phyloP scores from a whole-genome alignment of 2,888 invertebrate genomes.

The Argyresthia albistria region DNA sequence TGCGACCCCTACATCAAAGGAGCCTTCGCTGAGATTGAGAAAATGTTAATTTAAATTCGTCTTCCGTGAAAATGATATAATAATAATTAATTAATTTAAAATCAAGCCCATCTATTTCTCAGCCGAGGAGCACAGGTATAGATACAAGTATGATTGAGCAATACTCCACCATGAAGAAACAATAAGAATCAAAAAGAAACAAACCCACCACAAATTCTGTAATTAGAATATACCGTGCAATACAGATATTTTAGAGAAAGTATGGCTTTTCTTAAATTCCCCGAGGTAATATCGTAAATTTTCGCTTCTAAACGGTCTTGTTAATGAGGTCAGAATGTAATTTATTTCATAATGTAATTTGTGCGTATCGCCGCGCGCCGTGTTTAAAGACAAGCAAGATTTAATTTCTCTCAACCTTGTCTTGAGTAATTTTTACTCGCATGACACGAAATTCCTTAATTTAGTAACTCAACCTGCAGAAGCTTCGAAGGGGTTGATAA shows the following conservation, averaged over 20 bases:
- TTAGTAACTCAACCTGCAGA: neutral
- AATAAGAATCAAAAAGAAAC: neutral
- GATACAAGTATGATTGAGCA: too few species aligned
- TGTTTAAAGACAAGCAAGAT: slow-evolving; percentile 4
- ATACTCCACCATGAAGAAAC: too few species aligned
- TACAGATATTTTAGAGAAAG: slow-evolving; percentile 6
- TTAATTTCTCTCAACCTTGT: slow-evolving; percentile 2
- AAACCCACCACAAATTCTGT: neutral
- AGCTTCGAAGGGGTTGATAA: neutral
- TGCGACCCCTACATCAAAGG: too few species aligned
- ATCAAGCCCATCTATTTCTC: too few species aligned
- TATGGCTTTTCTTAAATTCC: slow-evolving; percentile 29
- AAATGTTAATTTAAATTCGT: too few species aligned
- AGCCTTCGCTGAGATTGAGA: too few species aligned
- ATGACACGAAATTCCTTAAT: neutral
- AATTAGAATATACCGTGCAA: neutral
- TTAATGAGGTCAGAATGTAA: slow-evolving; percentile 33
- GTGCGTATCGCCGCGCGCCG: slow-evolving; percentile 17
- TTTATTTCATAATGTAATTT: slow-evolving; percentile 35
- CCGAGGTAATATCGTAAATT: slow-evolving; percentile 30
- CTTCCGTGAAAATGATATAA: too few species aligned
- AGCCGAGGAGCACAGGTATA: too few species aligned
- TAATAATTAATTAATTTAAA: too few species aligned
- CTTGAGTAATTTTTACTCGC: slow-evolving; percentile 3
- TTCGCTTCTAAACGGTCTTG: slow-evolving; percentile 19